Percentiles rank a stretch among this genome's conserved stretches.
Evolutionary conservation across 2,113 vertebrate genomes (phyloP).

Genomic region (Eurystomus gularis): DNA sequence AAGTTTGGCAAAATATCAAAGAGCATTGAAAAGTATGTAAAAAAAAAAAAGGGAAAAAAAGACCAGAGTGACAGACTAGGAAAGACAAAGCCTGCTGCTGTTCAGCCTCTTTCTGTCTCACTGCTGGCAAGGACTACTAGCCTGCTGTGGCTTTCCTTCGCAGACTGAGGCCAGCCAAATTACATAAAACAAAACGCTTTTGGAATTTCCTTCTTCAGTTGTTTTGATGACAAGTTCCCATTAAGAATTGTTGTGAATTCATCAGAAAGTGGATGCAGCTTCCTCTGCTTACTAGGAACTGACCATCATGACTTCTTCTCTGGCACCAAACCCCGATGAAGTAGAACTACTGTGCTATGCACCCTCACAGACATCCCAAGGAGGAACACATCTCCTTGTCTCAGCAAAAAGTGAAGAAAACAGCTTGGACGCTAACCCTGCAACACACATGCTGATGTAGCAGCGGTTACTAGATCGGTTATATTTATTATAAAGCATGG

Average conservation of each 20-base stretch:
- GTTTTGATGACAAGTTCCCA: conserved; percentile 25
- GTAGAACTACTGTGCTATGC: accelerated
- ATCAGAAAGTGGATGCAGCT: background rate
- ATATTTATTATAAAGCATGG: background rate
- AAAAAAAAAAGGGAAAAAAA: background rate
- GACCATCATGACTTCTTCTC: background rate
- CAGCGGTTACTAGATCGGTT: too few relatives aligned
- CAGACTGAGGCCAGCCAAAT: background rate
- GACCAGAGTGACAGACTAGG: background rate
- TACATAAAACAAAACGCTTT: background rate
- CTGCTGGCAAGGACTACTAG: background rate
- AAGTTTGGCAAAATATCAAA: conserved; percentile 37
- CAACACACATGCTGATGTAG: accelerated
- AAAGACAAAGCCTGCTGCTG: background rate
- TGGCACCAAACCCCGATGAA: background rate
- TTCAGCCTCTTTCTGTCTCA: background rate
- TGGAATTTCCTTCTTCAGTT: conserved; percentile 14
- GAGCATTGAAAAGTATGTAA: background rate
- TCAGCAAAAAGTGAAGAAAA: background rate
- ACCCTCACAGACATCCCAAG: background rate
- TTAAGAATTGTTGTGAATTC: background rate
- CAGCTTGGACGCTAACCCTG: background rate
- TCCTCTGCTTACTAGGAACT: background rate
- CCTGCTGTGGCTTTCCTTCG: background rate
- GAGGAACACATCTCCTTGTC: background rate